Percentiles rank a stretch among this genome's conserved stretches.
phyloP scores from a whole-genome alignment of 2,888 invertebrate species.

The Leptinotarsa peninsularis region DNA sequence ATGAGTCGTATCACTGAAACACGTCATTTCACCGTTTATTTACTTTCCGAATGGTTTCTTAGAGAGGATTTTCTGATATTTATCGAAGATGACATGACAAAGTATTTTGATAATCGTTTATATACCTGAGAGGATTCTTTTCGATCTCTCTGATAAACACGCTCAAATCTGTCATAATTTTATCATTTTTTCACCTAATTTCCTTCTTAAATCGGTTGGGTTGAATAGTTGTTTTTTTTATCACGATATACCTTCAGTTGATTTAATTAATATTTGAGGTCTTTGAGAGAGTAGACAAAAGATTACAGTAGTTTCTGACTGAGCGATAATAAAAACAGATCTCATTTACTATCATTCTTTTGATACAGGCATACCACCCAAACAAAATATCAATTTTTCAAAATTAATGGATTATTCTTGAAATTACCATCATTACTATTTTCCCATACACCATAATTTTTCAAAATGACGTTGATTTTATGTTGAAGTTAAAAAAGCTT shows the following conservation, averaged over 20 bases:
- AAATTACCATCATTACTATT: too few species aligned
- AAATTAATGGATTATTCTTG: too few species aligned
- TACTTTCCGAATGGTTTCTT: conserved; percentile 28
- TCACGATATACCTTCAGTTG: conserved; percentile 6
- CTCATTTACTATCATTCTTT: too few species aligned
- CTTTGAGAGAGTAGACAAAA: too few species aligned
- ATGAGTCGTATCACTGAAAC: neutral
- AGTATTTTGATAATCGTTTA: conserved; percentile 60
- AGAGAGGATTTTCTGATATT: conserved; percentile 48
- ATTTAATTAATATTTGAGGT: conserved; percentile 4
- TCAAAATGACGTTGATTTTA: too few species aligned
- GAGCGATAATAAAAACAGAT: too few species aligned
- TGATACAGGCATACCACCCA: too few species aligned
- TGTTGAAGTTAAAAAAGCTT: too few species aligned
- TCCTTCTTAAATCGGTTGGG: conserved; percentile 43
- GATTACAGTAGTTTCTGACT: too few species aligned
- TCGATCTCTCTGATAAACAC: conserved; percentile 48
- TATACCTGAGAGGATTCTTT: conserved; percentile 52
- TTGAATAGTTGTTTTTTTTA: conserved; percentile 13
- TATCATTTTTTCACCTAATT: conserved; percentile 60
- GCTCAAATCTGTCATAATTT: conserved; percentile 55
- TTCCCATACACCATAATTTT: too few species aligned
- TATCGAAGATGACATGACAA: conserved; percentile 57
- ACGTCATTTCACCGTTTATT: conserved; percentile 1
- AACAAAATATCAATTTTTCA: too few species aligned